Evolutionary conservation across 2,888 invertebrate genomes (phyloP).

Genomic region (Pocota personata): DNA sequence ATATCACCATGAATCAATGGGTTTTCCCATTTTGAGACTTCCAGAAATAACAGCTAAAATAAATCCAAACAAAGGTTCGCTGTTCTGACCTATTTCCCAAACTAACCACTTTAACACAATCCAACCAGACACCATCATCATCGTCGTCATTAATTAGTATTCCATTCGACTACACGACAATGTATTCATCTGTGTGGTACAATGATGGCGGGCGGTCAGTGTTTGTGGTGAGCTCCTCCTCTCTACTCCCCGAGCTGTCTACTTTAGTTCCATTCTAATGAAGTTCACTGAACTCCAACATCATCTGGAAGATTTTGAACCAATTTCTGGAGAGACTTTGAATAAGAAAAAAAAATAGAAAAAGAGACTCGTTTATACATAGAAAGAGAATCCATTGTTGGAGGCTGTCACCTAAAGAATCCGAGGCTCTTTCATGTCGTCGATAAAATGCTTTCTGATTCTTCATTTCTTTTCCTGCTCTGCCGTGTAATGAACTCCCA

Average conservation of each 20-base stretch:
- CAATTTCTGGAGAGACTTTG: slow-evolving; percentile 35
- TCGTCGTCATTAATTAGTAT: slow-evolving; percentile 66
- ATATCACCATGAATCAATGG: slow-evolving; percentile 6
- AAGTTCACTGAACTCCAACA: slow-evolving; percentile 58
- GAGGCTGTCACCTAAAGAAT: slow-evolving; percentile 13
- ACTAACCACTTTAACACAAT: slow-evolving; percentile 54
- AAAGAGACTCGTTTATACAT: not conserved
- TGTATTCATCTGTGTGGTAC: slow-evolving; percentile 54
- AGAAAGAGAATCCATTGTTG: slow-evolving; percentile 6
- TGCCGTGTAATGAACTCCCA: slow-evolving; percentile 9
- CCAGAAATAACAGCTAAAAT: not conserved
- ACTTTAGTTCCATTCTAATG: slow-evolving; percentile 12
- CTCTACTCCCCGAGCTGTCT: not conserved
- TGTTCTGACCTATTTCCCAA: slow-evolving; percentile 63
- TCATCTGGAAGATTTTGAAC: slow-evolving; percentile 47
- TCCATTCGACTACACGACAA: slow-evolving; percentile 61
- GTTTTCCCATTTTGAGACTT: not conserved
- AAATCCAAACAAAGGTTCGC: slow-evolving; percentile 39
- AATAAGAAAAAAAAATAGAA: not conserved
- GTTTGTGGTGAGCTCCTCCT: slow-evolving; percentile 2
- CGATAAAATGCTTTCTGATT: slow-evolving; percentile 15
- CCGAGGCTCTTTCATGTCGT: slow-evolving; percentile 6
- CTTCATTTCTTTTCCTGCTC: slow-evolving; percentile 5
- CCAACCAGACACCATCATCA: slow-evolving; percentile 53
- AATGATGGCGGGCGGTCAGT: slow-evolving; percentile 48